A percentile compares a stretch with the other conserved stretches of the same genome.
Evolutionary conservation across 2,888 invertebrate species (phyloP).

Genomic region (Ornithoptera priamus): DNA sequence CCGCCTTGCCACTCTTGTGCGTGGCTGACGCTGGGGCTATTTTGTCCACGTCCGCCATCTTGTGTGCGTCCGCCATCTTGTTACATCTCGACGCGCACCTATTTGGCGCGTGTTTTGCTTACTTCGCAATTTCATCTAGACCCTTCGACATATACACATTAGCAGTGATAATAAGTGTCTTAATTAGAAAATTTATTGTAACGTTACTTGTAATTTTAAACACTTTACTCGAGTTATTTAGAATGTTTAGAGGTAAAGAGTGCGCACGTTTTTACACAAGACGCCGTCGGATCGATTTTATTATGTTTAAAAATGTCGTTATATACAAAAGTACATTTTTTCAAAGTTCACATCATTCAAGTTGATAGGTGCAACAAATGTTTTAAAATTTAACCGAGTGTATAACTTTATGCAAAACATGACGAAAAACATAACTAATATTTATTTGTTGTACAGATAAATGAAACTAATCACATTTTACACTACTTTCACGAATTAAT

Average conservation of each 20-base stretch:
- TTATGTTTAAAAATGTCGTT: too few relatives aligned
- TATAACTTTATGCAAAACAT: not conserved
- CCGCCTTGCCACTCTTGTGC: slow-evolving; percentile 50
- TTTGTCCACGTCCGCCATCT: slow-evolving; percentile 30
- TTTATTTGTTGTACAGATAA: slow-evolving; percentile 19
- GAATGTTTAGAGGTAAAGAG: slow-evolving; percentile 30
- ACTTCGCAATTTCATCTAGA: slow-evolving; percentile 58
- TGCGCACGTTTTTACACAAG: slow-evolving; percentile 22
- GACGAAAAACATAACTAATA: not conserved
- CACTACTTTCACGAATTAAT: slow-evolving; percentile 1
- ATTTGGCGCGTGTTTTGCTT: slow-evolving; percentile 48
- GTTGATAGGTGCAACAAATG: slow-evolving; percentile 60
- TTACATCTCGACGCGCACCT: slow-evolving; percentile 43
- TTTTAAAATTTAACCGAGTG: not conserved
- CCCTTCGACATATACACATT: slow-evolving; percentile 67
- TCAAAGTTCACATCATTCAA: slow-evolving; percentile 43
- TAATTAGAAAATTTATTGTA: slow-evolving; percentile 62
- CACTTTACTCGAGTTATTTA: slow-evolving; percentile 49
- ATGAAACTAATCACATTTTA: slow-evolving; percentile 3
- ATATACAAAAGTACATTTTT: slow-evolving; percentile 4
- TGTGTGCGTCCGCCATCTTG: slow-evolving; percentile 50
- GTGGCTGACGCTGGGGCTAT: slow-evolving; percentile 46
- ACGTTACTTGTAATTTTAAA: slow-evolving; percentile 58
- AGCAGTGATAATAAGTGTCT: slow-evolving; percentile 66
- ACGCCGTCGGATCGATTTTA: not conserved